These are phyloP conservation scores for Trichomycterus rosablanca DNA, from an alignment of 2,113 vertebrate species.

Conservation along the genomic window DNA sequence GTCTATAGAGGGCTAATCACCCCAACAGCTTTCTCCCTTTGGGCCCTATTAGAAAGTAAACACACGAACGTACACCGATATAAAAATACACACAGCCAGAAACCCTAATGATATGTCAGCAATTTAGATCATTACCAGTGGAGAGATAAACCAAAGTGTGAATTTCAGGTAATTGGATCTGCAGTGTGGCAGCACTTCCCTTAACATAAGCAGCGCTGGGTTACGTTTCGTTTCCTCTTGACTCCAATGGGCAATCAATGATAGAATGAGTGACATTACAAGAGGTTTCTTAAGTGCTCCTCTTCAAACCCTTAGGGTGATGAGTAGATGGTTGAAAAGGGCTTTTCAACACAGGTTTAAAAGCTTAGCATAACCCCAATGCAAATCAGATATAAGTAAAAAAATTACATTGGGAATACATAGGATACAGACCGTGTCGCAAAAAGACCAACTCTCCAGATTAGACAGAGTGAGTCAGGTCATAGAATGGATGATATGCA, in stretches of 20 bases:
- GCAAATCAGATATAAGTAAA: conserved; percentile 37
- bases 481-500: no score
- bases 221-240: conserved; percentile 40
- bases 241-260: conserved; percentile 40
- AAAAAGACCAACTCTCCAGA: no score
- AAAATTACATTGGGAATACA: conserved; percentile 27
- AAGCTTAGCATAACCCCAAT: conserved; percentile 35
- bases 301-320: conserved; percentile 36
- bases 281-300: conserved; percentile 44
- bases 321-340: conserved; percentile 42
- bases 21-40: conserved; percentile 83
- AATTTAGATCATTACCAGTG: conserved; percentile 98
- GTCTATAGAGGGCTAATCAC: conserved; percentile 90
- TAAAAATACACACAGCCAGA: conserved; percentile 57
- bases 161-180: conserved; percentile 96
- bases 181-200: conserved; percentile 64
- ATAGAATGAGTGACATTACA: conserved; percentile 48
- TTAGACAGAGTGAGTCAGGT: no score
- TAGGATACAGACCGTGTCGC: no score
- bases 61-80: conserved; percentile 35
- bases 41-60: conserved; percentile 81
- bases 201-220: conserved; percentile 57
- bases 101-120: conserved; percentile 88
- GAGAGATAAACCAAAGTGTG: conserved; percentile 96
- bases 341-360: conserved; percentile 26